These are phyloP conservation scores for Perccottus glenii DNA, from an alignment of 2,113 vertebrate genomes.

Conservation along the genomic window DNA sequence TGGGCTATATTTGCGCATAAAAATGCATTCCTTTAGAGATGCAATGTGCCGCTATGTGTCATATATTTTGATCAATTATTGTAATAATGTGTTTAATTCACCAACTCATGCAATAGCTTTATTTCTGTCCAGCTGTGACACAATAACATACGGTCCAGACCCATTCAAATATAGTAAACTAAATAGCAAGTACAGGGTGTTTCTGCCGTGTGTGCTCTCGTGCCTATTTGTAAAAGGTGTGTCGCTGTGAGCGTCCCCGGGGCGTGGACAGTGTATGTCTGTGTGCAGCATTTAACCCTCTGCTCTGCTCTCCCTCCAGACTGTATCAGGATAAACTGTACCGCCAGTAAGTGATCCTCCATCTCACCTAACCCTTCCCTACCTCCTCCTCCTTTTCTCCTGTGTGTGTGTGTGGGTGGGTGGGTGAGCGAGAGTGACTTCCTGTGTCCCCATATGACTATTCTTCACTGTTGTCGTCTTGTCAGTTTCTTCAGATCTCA, in stretches of 20 bases:
- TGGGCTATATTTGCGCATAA: too few species aligned
- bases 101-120: too few species aligned
- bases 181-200: constrained; percentile 5
- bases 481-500: constrained; percentile 37
- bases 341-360: constrained; percentile 99
- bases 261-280: constrained; percentile 93
- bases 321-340: constrained; percentile 99
- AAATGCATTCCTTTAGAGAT: too few species aligned
- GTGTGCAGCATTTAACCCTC: constrained; percentile 99
- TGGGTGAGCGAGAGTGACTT: constrained; percentile 12
- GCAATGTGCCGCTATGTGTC: too few species aligned
- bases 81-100: too few species aligned
- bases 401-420: constrained; percentile 45
- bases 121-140: too few species aligned
- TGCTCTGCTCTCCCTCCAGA: constrained; percentile 99
- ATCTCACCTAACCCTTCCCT: constrained; percentile 83
- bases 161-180: too few species aligned
- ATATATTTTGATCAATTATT: too few species aligned
- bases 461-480: constrained; percentile 46
- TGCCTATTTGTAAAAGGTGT: constrained; percentile 62
- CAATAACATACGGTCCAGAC: too few species aligned
- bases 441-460: constrained; percentile 20
- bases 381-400: constrained; percentile 65
- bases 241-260: constrained; percentile 98
- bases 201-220: constrained; percentile 51